These are phyloP conservation scores for Molossus molossus DNA, from an alignment of 2,797 vertebrate species.

Conservation along the genomic window DNA sequence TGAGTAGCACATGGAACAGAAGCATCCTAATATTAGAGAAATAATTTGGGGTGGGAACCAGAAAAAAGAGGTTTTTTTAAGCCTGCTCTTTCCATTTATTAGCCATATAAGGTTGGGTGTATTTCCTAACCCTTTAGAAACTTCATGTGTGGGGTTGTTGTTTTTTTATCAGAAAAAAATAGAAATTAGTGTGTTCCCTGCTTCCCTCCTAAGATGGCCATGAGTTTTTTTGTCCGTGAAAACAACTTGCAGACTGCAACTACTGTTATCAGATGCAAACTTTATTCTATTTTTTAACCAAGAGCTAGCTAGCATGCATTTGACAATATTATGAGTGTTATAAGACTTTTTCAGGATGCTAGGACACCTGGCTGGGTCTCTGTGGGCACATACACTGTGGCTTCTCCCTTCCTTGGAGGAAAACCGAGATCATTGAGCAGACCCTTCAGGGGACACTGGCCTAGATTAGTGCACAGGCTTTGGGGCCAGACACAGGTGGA, in stretches of 20 bases:
- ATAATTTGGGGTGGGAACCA: neutral
- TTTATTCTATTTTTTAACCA: neutral
- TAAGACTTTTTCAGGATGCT: neutral
- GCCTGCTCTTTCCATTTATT: neutral
- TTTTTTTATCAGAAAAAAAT: neutral
- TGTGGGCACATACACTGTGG: too few species aligned
- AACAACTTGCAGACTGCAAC: neutral
- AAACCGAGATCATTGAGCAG: neutral
- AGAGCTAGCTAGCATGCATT: neutral
- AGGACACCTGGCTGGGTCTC: neutral
- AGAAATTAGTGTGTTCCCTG: neutral
- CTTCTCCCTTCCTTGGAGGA: neutral
- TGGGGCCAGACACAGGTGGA: neutral
- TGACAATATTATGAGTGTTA: neutral
- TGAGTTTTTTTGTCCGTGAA: neutral
- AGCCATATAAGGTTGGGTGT: neutral
- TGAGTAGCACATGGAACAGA: neutral
- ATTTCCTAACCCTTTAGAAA: constrained; percentile 13
- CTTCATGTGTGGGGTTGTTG: neutral
- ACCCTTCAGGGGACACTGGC: neutral
- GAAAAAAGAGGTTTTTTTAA: constrained; percentile 5
- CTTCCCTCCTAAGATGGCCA: neutral
- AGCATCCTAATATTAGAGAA: neutral
- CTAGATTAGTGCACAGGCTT: neutral
- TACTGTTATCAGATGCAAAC: neutral